Conservation (phyloP, 2,888 invertebrate species). For the Molorchus minor region DNA sequence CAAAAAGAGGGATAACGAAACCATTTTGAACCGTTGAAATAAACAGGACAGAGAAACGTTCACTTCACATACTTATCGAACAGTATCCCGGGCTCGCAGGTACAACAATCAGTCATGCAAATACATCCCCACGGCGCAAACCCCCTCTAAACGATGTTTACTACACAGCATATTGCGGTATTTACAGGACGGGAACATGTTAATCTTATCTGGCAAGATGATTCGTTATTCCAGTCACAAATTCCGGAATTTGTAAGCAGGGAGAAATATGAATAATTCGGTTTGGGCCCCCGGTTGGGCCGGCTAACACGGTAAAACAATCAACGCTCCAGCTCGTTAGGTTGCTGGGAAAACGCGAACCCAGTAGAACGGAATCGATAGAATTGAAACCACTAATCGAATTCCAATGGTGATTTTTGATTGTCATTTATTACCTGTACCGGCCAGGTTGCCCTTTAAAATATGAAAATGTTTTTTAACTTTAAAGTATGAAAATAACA, state of each 20-base stretch:
- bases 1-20: no score
- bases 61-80: no score
- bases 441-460: no score
- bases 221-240: slow-evolving; percentile 23
- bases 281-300: slow-evolving; percentile 13
- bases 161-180: neutral
- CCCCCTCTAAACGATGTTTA: neutral
- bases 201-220: slow-evolving; percentile 13
- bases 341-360: slow-evolving; percentile 2
- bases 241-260: slow-evolving; percentile 12
- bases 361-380: neutral
- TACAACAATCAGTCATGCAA: slow-evolving; percentile 21
- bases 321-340: slow-evolving; percentile 21
- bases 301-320: slow-evolving; percentile 19
- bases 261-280: slow-evolving; percentile 25
- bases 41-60: no score
- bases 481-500: no score
- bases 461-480: no score
- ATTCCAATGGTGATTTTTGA: neutral
- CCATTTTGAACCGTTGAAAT: no score
- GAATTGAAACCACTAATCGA: neutral
- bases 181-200: slow-evolving; percentile 7
- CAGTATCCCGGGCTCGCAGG: neutral
- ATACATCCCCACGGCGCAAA: slow-evolving; percentile 1
- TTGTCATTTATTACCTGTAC: no score